Evolutionary conservation across 1,140 invertebrate genomes (phyloP), one percentile per base, ranked within the genome.

Genomic region (Drosophila carrolli): DNA sequence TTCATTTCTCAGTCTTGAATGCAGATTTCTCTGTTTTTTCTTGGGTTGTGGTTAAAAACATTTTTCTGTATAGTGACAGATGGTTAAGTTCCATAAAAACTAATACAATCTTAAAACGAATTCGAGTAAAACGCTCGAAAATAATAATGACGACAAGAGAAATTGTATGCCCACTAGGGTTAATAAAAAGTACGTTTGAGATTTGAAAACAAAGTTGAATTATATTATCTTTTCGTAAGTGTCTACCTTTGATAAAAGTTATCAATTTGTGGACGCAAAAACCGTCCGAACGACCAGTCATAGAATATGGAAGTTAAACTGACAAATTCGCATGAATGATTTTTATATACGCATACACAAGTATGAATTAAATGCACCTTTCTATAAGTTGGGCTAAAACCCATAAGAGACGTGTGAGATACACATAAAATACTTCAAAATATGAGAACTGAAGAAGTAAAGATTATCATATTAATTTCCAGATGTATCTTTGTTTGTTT

Each of bases 381-480:
- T 71, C 40, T 70, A 67, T 50, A 56, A 32, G 27, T 48, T 19
- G 16, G 35, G 35, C 35, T 16, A 23, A 50, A 37, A 10, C 9
- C 11, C n/a, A 13, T 40, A 56, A 37, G 35, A 56, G 10, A 38
- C 41, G 48, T 40, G 38, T 38, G 14, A 35, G 43, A 51, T 38
- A 55, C 51, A 75, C n/a, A 54, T 14, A 65, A 56, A 51, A 44
- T 11, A 43, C 32, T 14, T 50, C 55, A 38, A 61, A 75, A 58
- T 61, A 62, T 50, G 46, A 60, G 41, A 60, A 60, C 48, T 27
- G 9, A 37, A 71, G 44, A 72, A 71, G 51, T 75, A 47, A 78
- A 60, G 79, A 85, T 84, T 73, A 85, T 77, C 62, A 77, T 77
- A 62, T 70, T 81, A 77, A 81, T 81, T 74, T 73, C 35, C n/a